Conservation (phyloP, 1,140 invertebrate genomes). For the Papilio dardanus region DNA sequence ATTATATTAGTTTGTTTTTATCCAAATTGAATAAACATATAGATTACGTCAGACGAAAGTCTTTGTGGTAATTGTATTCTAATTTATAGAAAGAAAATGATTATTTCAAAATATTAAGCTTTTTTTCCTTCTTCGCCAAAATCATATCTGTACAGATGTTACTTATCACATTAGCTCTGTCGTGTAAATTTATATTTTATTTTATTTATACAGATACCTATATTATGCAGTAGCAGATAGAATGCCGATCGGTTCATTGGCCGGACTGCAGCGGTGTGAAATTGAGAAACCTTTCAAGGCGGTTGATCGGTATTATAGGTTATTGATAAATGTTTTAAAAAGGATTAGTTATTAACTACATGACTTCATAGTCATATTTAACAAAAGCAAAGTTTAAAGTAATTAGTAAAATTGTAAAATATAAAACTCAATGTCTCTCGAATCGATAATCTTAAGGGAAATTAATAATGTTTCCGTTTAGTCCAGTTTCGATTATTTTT, state of each 20-base stretch:
- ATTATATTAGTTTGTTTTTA: too few relatives aligned
- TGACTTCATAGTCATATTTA: neutral
- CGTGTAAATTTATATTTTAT: neutral
- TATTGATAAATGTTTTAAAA: slow-evolving; percentile 8
- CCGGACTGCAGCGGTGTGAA: neutral
- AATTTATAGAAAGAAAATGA: too few relatives aligned
- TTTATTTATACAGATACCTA: slow-evolving; percentile 6
- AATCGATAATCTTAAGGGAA: too few relatives aligned
- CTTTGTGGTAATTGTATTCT: too few relatives aligned
- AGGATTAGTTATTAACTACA: neutral
- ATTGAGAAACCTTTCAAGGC: slow-evolving; percentile 22
- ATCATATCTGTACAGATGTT: neutral
- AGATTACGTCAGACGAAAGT: too few relatives aligned
- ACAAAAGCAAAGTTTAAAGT: neutral
- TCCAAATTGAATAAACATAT: too few relatives aligned
- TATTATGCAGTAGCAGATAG: slow-evolving; percentile 7
- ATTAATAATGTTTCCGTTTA: too few relatives aligned
- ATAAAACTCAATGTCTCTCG: neutral
- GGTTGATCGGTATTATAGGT: slow-evolving; percentile 13
- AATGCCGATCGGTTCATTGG: slow-evolving; percentile 16
- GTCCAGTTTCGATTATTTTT: too few relatives aligned
- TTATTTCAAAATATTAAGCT: too few relatives aligned
- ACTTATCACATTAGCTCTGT: neutral
- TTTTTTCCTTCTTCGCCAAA: too few relatives aligned
- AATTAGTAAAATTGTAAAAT: too few relatives aligned